Conservation (phyloP, 2,113 vertebrate genomes). For the Nothocercus nigrocapillus region DNA sequence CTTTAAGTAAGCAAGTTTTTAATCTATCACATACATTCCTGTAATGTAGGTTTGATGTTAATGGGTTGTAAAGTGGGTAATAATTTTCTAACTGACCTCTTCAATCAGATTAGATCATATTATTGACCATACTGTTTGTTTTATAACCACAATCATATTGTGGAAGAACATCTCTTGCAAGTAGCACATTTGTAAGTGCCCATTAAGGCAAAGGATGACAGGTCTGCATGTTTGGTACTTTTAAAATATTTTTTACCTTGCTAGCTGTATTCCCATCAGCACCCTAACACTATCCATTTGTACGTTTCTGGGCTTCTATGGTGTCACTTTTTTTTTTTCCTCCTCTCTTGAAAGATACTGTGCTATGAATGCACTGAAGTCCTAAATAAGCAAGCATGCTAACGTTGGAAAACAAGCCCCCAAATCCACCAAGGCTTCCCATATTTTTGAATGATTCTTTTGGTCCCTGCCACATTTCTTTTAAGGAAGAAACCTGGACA, state of each 20-base stretch:
- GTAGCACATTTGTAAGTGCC: slow-evolving; percentile 77
- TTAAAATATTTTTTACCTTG: slow-evolving; percentile 60
- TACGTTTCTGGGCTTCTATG: neutral
- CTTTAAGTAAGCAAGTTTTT: slow-evolving; percentile 81
- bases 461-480: neutral
- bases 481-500: neutral
- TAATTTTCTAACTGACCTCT: slow-evolving; percentile 80
- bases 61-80: slow-evolving; percentile 83
- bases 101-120: slow-evolving; percentile 82
- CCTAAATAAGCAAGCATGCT: neutral
- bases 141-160: slow-evolving; percentile 81
- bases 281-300: slow-evolving; percentile 47
- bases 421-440: neutral
- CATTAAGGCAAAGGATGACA: slow-evolving; percentile 79
- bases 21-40: slow-evolving; percentile 77
- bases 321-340: neutral
- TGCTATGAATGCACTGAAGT: neutral
- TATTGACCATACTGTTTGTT: slow-evolving; percentile 81
- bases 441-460: neutral
- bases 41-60: slow-evolving; percentile 79
- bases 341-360: neutral
- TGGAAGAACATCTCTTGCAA: slow-evolving; percentile 74
- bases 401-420: neutral
- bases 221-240: slow-evolving; percentile 75
- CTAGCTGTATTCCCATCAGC: slow-evolving; percentile 65